phyloP scores from a whole-genome alignment of 1,140 invertebrate species.

The Meloidogyne chitwoodi region DNA sequence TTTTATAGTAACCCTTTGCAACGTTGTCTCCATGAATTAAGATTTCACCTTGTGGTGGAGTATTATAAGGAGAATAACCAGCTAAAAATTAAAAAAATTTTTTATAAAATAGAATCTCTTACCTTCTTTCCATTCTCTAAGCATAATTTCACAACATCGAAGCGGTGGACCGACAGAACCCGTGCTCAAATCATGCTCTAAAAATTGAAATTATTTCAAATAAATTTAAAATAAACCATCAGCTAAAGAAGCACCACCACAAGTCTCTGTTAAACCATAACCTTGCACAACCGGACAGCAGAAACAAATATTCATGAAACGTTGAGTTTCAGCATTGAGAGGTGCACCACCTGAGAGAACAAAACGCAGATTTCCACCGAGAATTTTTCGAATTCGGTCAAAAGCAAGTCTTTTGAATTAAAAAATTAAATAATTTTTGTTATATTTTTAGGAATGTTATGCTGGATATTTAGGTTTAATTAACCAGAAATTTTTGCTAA shows the following conservation, averaged over 20 bases:
- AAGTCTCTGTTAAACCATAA: slow-evolving; percentile 94
- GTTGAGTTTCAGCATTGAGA: slow-evolving; percentile 87
- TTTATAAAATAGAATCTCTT: slow-evolving; percentile 37
- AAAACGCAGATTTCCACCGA: slow-evolving; percentile 80
- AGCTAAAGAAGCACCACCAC: slow-evolving; percentile 83
- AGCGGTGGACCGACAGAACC: slow-evolving; percentile 85
- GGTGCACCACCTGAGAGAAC: slow-evolving; percentile 89
- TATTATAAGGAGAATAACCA: slow-evolving; percentile 79
- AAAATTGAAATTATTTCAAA: slow-evolving; percentile 1
- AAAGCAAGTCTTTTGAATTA: slow-evolving; percentile 70
- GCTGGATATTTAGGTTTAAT: no score
- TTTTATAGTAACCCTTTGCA: slow-evolving; percentile 87
- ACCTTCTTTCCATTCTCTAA: slow-evolving; percentile 92
- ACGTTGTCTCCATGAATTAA: slow-evolving; percentile 84
- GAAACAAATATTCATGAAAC: slow-evolving; percentile 85
- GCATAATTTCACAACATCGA: slow-evolving; percentile 76
- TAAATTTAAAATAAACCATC: slow-evolving; percentile 65
- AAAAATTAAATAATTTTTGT: slow-evolving; percentile 18
- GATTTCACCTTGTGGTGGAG: slow-evolving; percentile 86
- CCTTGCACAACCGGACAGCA: slow-evolving; percentile 85
- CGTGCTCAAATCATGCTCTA: slow-evolving; percentile 68
- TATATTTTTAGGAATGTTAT: no score
- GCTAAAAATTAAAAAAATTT: slow-evolving; percentile 43
- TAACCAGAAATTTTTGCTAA: background rate
- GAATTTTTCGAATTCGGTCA: slow-evolving; percentile 71